phyloP scores from a whole-genome alignment of 2,113 vertebrate genomes.

The Sturnira hondurensis region DNA sequence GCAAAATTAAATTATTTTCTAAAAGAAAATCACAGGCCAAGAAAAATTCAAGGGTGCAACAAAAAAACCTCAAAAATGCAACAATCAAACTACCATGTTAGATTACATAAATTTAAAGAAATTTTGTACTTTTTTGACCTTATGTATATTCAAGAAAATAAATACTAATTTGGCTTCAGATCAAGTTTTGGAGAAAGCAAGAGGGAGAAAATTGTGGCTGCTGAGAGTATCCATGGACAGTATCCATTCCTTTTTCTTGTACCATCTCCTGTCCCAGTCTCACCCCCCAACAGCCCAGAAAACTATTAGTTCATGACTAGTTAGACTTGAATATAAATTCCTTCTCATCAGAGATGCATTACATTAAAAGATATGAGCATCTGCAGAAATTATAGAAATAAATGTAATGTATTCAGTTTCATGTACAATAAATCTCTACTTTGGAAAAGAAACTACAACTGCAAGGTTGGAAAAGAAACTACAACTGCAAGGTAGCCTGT shows the following conservation, averaged over 20 bases:
- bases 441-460: neutral
- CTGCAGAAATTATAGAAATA: slow-evolving; percentile 25
- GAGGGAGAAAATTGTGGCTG: neutral
- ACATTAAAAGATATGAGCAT: neutral
- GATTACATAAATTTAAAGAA: neutral
- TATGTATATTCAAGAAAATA: neutral
- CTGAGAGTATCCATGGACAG: neutral
- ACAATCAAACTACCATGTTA: neutral
- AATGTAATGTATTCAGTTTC: neutral
- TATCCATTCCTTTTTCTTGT: neutral
- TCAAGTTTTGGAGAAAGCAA: neutral
- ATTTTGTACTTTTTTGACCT: neutral
- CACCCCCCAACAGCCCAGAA: neutral
- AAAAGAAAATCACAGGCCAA: neutral
- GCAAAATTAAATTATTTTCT: slow-evolving; percentile 10
- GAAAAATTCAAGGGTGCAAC: neutral
- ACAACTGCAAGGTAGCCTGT: neutral
- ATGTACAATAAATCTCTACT: slow-evolving; percentile 8
- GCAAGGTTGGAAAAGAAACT: neutral
- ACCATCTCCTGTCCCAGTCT: neutral
- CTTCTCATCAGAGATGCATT: neutral
- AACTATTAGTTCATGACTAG: neutral
- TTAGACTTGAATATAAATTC: neutral
- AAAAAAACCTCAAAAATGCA: too few species aligned
- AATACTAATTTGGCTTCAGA: neutral